These are phyloP conservation scores for Hypolimnas misippus DNA, from an alignment of 2,888 invertebrate species.

Conservation along the genomic window DNA sequence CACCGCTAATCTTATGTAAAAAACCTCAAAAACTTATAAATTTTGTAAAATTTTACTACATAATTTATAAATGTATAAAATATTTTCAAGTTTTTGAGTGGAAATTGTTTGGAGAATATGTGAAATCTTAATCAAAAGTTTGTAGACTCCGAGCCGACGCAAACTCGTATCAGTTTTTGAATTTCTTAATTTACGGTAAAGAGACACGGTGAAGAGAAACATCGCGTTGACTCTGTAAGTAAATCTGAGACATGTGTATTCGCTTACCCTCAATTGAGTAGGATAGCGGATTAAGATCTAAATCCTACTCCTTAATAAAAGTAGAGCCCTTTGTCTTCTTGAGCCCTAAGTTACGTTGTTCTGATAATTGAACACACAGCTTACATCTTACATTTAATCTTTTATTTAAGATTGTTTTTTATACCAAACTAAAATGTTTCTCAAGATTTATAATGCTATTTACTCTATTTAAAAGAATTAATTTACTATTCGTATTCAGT, in stretches of 20 bases:
- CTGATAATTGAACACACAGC: background rate
- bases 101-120: too few species aligned
- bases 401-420: too few species aligned
- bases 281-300: background rate
- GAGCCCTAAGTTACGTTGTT: background rate
- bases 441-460: too few species aligned
- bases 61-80: too few species aligned
- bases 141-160: background rate
- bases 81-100: too few species aligned
- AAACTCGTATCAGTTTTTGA: background rate
- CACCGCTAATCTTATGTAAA: too few species aligned
- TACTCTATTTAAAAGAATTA: too few species aligned
- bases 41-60: too few species aligned
- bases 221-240: background rate
- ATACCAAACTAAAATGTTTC: too few species aligned
- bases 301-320: background rate
- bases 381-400: background rate
- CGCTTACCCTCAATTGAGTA: background rate
- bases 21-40: too few species aligned
- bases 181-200: background rate
- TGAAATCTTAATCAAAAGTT: background rate
- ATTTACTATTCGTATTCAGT: too few species aligned
- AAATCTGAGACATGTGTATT: conserved; percentile 2
- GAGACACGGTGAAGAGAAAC: background rate
- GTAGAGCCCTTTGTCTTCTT: background rate